Evolutionary conservation across 1,140 invertebrate species (phyloP).

Genomic region (Euwallacea fornicatus): DNA sequence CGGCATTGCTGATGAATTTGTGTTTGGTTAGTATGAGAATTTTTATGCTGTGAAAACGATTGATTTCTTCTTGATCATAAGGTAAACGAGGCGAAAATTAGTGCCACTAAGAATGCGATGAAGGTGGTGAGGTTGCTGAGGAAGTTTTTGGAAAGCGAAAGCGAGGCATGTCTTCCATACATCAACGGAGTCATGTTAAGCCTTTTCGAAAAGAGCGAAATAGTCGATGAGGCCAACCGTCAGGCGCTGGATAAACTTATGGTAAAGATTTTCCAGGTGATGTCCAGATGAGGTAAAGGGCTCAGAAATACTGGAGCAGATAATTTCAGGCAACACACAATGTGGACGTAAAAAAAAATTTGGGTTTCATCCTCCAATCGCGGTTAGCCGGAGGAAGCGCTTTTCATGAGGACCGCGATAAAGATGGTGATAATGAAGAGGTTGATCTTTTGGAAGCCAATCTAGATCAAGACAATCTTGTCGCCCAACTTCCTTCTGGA

Average conservation of each 20-base stretch:
- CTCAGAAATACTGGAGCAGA: no score
- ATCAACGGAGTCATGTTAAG: constrained; percentile 37
- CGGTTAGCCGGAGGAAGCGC: constrained; percentile 23
- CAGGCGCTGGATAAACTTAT: constrained; percentile 30
- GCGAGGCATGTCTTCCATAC: constrained; percentile 25
- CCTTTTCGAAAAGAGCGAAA: constrained; percentile 30
- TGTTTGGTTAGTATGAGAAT: constrained; percentile 20
- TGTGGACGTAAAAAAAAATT: constrained; percentile 28
- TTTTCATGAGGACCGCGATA: not conserved
- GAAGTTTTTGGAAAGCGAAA: constrained; percentile 26
- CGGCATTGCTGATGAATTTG: constrained; percentile 29
- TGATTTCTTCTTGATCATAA: not conserved
- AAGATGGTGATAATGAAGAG: constrained; percentile 22
- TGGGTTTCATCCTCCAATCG: constrained; percentile 34
- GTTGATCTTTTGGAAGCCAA: constrained; percentile 28
- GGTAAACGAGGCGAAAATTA: constrained; percentile 31
- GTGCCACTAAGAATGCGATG: constrained; percentile 14
- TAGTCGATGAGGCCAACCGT: constrained; percentile 23
- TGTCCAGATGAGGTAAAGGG: not conserved
- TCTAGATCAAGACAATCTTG: constrained; percentile 33
- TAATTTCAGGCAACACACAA: constrained; percentile 21
- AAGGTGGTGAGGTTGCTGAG: constrained; percentile 24
- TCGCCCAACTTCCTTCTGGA: constrained; percentile 22
- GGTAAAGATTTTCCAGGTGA: constrained; percentile 22
- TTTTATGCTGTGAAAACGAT: not conserved